Conservation (phyloP, 1,140 invertebrate species). For the Palaemon carinicauda region DNA sequence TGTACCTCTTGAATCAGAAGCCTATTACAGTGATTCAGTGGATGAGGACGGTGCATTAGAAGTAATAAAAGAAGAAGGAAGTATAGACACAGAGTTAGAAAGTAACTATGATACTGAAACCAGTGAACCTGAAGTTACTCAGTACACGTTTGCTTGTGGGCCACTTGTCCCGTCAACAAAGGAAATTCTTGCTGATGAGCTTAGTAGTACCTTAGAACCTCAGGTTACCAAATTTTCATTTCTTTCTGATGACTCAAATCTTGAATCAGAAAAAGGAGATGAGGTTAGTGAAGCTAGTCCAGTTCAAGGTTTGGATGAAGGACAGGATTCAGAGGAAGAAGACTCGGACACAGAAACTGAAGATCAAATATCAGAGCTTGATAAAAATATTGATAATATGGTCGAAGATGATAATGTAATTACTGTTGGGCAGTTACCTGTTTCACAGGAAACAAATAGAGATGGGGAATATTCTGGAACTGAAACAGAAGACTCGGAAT, state of each 20-base stretch:
- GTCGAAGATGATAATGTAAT: too few species aligned
- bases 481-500: neutral
- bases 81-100: conserved; percentile 13
- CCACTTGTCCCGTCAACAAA: conserved; percentile 18
- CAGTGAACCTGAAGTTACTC: conserved; percentile 48
- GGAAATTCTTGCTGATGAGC: conserved; percentile 28
- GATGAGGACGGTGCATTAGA: neutral
- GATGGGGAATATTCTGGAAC: neutral
- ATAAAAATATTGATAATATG: neutral
- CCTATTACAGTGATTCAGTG: neutral
- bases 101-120: conserved; percentile 26
- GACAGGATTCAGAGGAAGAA: neutral
- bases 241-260: neutral
- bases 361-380: neutral
- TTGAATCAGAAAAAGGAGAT: neutral
- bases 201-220: conserved; percentile 34
- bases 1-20: neutral
- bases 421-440: too few species aligned
- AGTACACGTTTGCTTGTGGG: conserved; percentile 41
- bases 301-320: neutral
- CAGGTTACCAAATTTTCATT: conserved; percentile 23
- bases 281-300: neutral
- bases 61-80: conserved; percentile 37
- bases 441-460: neutral
- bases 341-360: neutral